A percentile compares a stretch with the other conserved stretches of the same genome.
phyloP scores from a whole-genome alignment of 2,888 invertebrate species.

The Holacanthella duospinosa region DNA sequence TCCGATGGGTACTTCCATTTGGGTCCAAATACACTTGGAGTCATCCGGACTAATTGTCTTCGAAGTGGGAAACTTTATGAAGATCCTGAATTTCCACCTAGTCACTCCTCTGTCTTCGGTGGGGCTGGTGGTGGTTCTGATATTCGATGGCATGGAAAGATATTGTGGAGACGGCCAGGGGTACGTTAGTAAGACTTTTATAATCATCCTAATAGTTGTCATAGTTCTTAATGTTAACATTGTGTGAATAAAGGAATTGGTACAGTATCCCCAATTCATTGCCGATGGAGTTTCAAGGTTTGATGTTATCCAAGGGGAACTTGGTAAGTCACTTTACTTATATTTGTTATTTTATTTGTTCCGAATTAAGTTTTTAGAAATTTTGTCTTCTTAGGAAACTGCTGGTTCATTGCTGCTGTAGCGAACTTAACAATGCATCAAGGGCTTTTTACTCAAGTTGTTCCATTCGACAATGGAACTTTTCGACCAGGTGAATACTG shows the following conservation, averaged over 20 bases:
- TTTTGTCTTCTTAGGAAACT: conserved; percentile 43
- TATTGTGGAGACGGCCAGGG: neutral
- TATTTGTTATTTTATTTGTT: neutral
- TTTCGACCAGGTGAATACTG: conserved; percentile 40
- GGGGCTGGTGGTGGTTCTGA: neutral
- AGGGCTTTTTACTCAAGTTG: conserved; percentile 3
- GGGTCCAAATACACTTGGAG: neutral
- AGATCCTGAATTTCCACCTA: conserved; percentile 7
- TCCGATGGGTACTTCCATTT: conserved; percentile 1
- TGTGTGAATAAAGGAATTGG: conserved; percentile 43
- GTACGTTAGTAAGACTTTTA: neutral
- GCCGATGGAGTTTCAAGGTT: conserved; percentile 45
- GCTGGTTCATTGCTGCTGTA: conserved; percentile 53
- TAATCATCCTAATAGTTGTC: neutral
- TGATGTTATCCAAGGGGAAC: conserved; percentile 46
- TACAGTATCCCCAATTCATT: conserved; percentile 46
- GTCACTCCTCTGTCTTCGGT: neutral
- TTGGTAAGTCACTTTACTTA: conserved; percentile 28
- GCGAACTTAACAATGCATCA: conserved; percentile 36
- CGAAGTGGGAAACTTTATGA: neutral
- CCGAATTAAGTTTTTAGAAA: neutral
- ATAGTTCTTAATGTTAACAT: neutral
- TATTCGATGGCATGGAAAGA: neutral
- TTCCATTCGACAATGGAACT: neutral
- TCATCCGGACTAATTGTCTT: neutral